Base-by-base conservation (phyloP, 2,113 vertebrate species). In the Bombycilla garrulus region DNA sequence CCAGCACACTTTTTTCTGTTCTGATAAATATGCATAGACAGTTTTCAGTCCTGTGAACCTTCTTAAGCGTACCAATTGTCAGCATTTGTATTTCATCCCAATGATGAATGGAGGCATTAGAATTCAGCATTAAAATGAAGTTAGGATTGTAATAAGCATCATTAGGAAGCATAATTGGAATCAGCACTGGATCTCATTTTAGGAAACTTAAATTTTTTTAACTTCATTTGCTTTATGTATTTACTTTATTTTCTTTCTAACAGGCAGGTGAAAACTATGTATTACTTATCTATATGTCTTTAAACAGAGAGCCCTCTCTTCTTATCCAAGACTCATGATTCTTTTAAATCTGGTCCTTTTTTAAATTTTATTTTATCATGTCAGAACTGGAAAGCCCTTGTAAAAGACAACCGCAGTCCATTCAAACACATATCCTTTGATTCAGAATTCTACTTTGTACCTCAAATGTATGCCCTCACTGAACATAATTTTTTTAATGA, bases 71-170 rank as follows among this genome's bases (percentile, higher is more conserved):
- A 38, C 95, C 96, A 97, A 96, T 97, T 97, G 94, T 97, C 92
- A 97, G 87, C 87, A 88, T 95, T 96, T 82, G 24, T 96, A 90
- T 96, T 97, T 93, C 90, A 86, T 94, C 96, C 82, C 42, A 83
- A 57, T 98, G 97, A 98, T 97, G 81, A 96, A 98, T 97, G 94
- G 42, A 95, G 67, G 70, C 94, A 97, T 97, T 98, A 97, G 57
- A 90, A 94, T 96, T 96, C 91, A 95, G 95, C 96, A 97, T 98
- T 98, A 97, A 98, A 98, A 97, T 96, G 97, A 81, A 97, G 89
- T 97, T 97, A 97, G 88, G 83, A 47, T 88, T 97, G 81, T 97
- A 97, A 98, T 97, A 97, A 98, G 89, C 82, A 88, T 97, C 97
- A 96, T 97, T 97, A 98, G 74, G 81, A 74, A 86, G 42, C 71